Conservation (phyloP, 2,797 vertebrate species). For the Lithobates sylvaticus region DNA sequence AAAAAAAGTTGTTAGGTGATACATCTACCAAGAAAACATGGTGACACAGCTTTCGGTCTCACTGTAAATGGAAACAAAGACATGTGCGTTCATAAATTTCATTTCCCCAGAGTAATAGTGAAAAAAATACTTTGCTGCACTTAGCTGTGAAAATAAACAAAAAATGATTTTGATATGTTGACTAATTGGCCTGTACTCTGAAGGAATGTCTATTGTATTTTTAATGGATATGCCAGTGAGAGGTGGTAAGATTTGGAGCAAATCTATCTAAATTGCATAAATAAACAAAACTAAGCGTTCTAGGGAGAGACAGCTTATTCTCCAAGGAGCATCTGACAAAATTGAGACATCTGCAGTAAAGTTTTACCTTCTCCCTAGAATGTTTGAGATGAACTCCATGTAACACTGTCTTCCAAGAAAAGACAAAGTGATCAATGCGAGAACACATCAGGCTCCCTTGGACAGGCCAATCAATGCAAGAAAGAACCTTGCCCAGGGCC, state of each 20-base stretch:
- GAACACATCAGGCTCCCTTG: slow-evolving; percentile 93
- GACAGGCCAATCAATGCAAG: slow-evolving; percentile 99
- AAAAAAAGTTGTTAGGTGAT: background rate
- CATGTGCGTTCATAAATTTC: background rate
- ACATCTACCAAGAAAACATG: background rate
- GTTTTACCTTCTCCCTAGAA: slow-evolving; percentile 84
- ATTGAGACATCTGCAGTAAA: slow-evolving; percentile 83
- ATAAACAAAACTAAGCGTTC: slow-evolving; percentile 63
- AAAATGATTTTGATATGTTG: slow-evolving; percentile 24
- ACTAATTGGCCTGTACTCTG: slow-evolving; percentile 36
- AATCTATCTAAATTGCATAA: slow-evolving; percentile 66
- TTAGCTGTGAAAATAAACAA: background rate
- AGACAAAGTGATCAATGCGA: slow-evolving; percentile 97
- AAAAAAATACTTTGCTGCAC: background rate
- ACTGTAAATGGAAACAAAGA: background rate
- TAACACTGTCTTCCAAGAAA: slow-evolving; percentile 94
- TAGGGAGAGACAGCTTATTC: slow-evolving; percentile 64
- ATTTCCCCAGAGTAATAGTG: background rate
- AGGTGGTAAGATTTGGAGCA: slow-evolving; percentile 60
- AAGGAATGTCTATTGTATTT: slow-evolving; percentile 42
- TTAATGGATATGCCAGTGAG: slow-evolving; percentile 54
- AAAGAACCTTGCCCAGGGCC: slow-evolving; percentile 99
- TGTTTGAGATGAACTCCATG: slow-evolving; percentile 91
- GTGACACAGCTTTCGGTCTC: background rate
- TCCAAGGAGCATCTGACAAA: slow-evolving; percentile 79